A percentile compares a stretch with the other conserved stretches of the same genome.
These are phyloP conservation scores for Lagopus leucura DNA, from an alignment of 2,113 vertebrate species.

Conservation along the genomic window DNA sequence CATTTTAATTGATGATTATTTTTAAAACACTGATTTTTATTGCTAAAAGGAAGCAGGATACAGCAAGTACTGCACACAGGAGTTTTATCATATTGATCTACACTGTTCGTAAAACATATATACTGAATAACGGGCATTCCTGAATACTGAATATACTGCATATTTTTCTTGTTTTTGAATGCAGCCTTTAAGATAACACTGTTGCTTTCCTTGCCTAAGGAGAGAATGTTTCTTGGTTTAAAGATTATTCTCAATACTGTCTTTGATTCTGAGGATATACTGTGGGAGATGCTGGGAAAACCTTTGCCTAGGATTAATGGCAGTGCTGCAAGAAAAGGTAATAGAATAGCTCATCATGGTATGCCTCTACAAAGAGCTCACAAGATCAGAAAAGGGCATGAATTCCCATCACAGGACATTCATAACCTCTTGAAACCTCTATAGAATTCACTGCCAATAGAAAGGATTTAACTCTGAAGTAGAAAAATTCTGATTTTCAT, in stretches of 20 bases:
- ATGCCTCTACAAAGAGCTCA: rapidly evolving
- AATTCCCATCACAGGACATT: background rate
- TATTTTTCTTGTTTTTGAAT: background rate
- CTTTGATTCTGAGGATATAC: no score
- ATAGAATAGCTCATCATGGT: background rate
- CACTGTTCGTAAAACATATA: background rate
- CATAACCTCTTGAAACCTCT: background rate
- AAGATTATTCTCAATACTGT: background rate
- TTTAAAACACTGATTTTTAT: background rate
- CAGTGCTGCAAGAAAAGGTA: background rate
- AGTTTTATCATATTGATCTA: background rate
- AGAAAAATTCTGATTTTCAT: background rate
- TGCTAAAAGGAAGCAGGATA: background rate
- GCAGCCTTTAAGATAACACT: background rate
- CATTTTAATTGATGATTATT: background rate
- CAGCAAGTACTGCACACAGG: background rate
- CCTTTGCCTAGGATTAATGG: background rate
- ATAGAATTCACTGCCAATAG: background rate
- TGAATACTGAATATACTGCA: background rate
- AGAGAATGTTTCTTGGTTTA: background rate
- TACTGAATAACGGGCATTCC: no score
- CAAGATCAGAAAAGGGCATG: background rate
- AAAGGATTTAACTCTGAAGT: background rate
- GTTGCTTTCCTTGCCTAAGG: background rate
- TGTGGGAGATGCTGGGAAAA: background rate